Evolutionary conservation across 1,140 invertebrate species (phyloP), one percentile per base, ranked within the genome.

Genomic region (Caerostris extrusa): DNA sequence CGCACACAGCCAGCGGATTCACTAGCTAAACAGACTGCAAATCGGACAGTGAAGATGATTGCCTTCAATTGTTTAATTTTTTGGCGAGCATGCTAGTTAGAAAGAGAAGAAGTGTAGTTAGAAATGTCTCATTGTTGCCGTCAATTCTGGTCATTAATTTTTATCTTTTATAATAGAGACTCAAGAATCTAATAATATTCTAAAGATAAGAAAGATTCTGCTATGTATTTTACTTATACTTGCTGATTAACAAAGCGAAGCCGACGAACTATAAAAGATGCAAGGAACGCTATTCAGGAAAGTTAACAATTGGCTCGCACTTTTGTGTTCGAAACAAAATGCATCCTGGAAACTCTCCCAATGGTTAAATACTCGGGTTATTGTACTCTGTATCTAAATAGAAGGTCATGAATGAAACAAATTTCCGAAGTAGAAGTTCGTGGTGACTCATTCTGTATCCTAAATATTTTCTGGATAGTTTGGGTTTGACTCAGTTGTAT

Each of bases 291-390:
- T 77, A 77, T 77, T 77, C 71, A 77, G 53, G 71, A 50, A 77
- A 50, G 19, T 34, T 17, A 12, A 77, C 19, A 34, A 77, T 50
- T 50, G 34, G 69, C 7, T 77, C 34, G 4, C 50, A 53, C 71
- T 14, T 77, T 77, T 77, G 71, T 77, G 71, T 77, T 34, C 6
- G 19, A 50, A 34, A 7, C 19, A 34, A 77, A 77, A 77, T 77
- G 71, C 50, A 77, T 77, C 71, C 71, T 77, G 71, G 71, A 77
- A 77, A 12, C 71, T 77, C 50, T 77, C 71, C 71, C 71, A 53
- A 50, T 77, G 50, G 71, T 77, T 50, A 53, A 77, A 77, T 34
- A 10, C 50, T 77, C 34, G 50, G 71, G 71, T 77, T 77, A 50
- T 77, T 77, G 34, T 14, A 77, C 71, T 53, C 71, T 7, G 71